Conservation (phyloP, 2,113 vertebrate genomes). For the Austrofundulus limnaeus region DNA sequence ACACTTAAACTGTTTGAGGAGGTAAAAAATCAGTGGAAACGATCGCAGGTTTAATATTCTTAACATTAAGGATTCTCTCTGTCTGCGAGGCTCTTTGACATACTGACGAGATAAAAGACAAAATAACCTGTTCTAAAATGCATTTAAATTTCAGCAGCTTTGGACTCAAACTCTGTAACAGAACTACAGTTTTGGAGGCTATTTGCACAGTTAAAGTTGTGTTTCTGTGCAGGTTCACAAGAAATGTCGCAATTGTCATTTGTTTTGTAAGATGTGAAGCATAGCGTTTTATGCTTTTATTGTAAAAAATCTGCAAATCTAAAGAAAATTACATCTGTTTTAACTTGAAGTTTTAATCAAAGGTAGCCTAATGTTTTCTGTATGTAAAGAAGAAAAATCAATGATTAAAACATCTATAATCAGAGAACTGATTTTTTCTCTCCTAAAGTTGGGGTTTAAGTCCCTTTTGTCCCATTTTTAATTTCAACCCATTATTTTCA, state of each 20-base stretch:
- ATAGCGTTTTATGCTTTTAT: not conserved
- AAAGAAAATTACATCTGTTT: not conserved
- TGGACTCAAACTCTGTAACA: not conserved
- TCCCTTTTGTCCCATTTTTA: not conserved
- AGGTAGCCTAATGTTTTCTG: not conserved
- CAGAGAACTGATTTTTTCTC: no score
- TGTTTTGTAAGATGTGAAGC: not conserved
- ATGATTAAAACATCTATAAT: no score
- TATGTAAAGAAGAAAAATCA: no score
- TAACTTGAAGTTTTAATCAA: not conserved
- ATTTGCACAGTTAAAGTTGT: not conserved
- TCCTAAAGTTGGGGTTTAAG: no score
- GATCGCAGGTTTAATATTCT: not conserved
- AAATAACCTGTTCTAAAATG: not conserved
- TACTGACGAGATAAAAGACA: not conserved
- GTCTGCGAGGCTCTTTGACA: not conserved
- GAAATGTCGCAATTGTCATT: no score
- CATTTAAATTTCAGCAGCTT: not conserved
- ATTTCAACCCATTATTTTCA: not conserved
- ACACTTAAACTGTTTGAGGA: not conserved
- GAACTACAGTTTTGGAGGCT: not conserved
- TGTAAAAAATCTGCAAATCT: not conserved
- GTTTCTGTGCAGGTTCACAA: not conserved
- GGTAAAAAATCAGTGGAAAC: not conserved
- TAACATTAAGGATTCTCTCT: not conserved